These are phyloP conservation scores for Drosophila anomelani DNA, from an alignment of 2,888 invertebrate species.

Conservation along the genomic window DNA sequence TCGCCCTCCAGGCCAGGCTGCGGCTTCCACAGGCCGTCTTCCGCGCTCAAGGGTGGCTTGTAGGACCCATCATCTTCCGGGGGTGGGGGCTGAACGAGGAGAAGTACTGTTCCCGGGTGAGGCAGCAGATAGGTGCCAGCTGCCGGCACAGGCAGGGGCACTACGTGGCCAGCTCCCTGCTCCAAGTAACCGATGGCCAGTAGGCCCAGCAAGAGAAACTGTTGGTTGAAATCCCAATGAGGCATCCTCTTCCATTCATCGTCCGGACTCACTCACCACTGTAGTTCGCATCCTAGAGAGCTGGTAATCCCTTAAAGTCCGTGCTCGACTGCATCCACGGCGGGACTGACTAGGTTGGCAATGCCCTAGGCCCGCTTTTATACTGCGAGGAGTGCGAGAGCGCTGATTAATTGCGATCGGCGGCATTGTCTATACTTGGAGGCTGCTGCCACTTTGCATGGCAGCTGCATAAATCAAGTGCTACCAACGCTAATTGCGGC, in stretches of 20 bases:
- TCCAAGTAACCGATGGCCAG: slow-evolving; percentile 32
- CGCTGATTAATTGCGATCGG: slow-evolving; percentile 54
- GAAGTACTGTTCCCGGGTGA: slow-evolving; percentile 38
- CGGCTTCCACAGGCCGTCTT: slow-evolving; percentile 52
- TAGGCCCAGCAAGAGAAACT: slow-evolving; percentile 57
- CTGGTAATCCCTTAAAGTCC: slow-evolving; percentile 39
- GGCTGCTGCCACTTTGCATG: slow-evolving; percentile 54
- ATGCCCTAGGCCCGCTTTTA: slow-evolving; percentile 66
- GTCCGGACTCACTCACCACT: slow-evolving; percentile 48
- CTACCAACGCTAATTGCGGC: slow-evolving; percentile 61
- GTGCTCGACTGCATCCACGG: slow-evolving; percentile 35
- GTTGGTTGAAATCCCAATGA: background rate
- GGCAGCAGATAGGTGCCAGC: slow-evolving; percentile 59
- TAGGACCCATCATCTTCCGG: slow-evolving; percentile 65
- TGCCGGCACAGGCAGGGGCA: slow-evolving; percentile 56
- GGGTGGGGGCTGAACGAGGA: slow-evolving; percentile 53
- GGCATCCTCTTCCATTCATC: background rate
- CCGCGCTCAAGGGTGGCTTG: slow-evolving; percentile 44
- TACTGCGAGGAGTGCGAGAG: slow-evolving; percentile 37
- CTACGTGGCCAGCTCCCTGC: slow-evolving; percentile 43
- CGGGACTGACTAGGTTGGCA: slow-evolving; percentile 58
- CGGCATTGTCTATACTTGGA: slow-evolving; percentile 69
- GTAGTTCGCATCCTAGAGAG: slow-evolving; percentile 47
- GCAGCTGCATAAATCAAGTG: slow-evolving; percentile 53
- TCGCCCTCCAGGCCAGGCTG: slow-evolving; percentile 53